Evolutionary conservation across 2,888 invertebrate genomes (phyloP).

Genomic region (Trichogramma dendrolimi): DNA sequence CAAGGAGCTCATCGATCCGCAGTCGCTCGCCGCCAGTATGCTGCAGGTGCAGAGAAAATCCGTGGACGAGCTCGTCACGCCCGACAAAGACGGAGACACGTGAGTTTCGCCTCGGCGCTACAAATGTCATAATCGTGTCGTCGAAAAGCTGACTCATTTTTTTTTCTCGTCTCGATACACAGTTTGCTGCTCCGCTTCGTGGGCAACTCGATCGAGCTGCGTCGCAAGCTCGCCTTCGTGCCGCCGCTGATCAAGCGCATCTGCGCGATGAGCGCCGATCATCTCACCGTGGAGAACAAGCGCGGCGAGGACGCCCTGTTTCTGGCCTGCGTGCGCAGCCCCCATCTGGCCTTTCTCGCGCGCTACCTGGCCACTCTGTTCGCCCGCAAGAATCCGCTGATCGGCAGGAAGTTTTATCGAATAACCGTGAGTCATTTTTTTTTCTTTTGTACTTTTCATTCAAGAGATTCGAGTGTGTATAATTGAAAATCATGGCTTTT

Average conservation of each 20-base stretch:
- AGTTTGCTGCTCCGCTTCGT: slow-evolving; percentile 45
- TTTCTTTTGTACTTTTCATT: neutral
- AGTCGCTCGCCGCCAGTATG: slow-evolving; percentile 43
- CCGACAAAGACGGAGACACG: slow-evolving; percentile 45
- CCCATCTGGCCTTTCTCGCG: slow-evolving; percentile 39
- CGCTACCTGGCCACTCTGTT: slow-evolving; percentile 43
- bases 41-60: slow-evolving; percentile 36
- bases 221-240: slow-evolving; percentile 38
- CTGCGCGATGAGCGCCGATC: slow-evolving; percentile 31
- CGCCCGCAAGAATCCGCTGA: slow-evolving; percentile 39
- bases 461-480: neutral
- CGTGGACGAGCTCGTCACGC: slow-evolving; percentile 32
- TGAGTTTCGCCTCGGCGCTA: slow-evolving; percentile 31
- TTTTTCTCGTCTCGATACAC: neutral
- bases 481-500: neutral
- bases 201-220: slow-evolving; percentile 38
- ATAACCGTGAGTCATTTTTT: slow-evolving; percentile 33
- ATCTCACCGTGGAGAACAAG: slow-evolving; percentile 37
- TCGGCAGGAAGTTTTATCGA: slow-evolving; percentile 39
- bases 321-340: slow-evolving; percentile 42
- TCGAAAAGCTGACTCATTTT: neutral
- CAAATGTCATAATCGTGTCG: neutral
- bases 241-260: slow-evolving; percentile 43
- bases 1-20: slow-evolving; percentile 36
- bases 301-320: slow-evolving; percentile 44